Evolutionary conservation across 2,888 invertebrate genomes (phyloP), one percentile per base, ranked within the genome.

Genomic region (Phengaris alcon): DNA sequence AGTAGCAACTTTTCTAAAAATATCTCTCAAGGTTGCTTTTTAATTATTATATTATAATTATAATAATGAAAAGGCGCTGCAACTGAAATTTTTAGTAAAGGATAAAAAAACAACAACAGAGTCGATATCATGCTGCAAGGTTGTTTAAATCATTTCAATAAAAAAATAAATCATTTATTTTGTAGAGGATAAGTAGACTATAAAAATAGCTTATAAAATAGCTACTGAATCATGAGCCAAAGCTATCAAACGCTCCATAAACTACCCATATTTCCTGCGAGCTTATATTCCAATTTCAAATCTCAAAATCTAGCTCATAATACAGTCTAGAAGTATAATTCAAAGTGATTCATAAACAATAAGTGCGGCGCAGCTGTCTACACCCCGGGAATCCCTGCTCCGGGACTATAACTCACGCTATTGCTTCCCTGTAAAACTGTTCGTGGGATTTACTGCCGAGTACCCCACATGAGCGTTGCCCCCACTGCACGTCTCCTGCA

Each of bases 361-460:
- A 64, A 64, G 64, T 6, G 64, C 64, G 35, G 64, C 64, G 64
- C 64, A 64, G 64, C 64, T 64, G 64, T 64, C 64, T 35, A 15
- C 59, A 10, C 59, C 22, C 64, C 64, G 35, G 64, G 59, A 22
- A 5, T 2, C 64, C 12, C 64, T 35, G 35, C 6, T 35, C 64
- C 44, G 64, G 64, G 64, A 44, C 35, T 12, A 64, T 64, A 64
- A 64, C 35, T 64, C 64, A 64, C 35, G 64, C 64, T 64, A 64
- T 64, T 44, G 64, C 44, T 6, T 12, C 64, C 64, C 64, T 12
- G 64, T 59, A 64, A 64, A 64, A 64, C 10, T 44, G 64, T 64
- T 64, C 64, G 12, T 35, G 35, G 64, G 64, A 64, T 44, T 64
- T 64, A 64, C 35, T 12, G 44, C 6, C 35, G 13, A 64, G 64